A percentile compares a stretch with the other conserved stretches of the same genome.
Conservation (phyloP, 2,113 vertebrate species). For the Tretioscincus oriximinensis region DNA sequence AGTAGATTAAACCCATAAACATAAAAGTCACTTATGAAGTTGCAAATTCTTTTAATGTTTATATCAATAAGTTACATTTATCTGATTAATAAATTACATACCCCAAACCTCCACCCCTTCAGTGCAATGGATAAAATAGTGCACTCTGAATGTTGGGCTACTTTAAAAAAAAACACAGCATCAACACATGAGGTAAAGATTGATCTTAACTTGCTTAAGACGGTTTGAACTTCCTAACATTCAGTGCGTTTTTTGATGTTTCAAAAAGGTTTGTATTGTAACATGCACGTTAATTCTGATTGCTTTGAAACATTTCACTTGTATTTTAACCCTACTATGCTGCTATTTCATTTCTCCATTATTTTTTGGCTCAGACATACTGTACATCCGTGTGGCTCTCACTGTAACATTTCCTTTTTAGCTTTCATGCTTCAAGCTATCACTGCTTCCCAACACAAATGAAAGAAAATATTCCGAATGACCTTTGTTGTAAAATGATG, state of each 20-base stretch:
- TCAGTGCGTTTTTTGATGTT: background rate
- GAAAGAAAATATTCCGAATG: slow-evolving; percentile 1
- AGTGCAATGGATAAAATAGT: background rate
- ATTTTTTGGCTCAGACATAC: background rate
- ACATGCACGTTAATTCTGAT: background rate
- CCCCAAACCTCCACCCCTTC: no score
- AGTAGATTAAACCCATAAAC: no score
- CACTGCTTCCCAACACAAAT: background rate
- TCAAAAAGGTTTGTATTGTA: background rate
- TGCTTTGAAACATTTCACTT: background rate
- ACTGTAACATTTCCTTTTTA: background rate
- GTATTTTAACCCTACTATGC: background rate
- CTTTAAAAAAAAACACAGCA: background rate
- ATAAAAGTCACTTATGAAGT: no score
- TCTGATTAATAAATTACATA: no score
- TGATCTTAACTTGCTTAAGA: background rate
- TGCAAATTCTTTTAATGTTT: no score
- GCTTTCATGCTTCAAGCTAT: background rate
- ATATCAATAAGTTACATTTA: no score
- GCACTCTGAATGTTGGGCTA: background rate
- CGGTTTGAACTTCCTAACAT: background rate
- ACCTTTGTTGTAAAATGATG: background rate
- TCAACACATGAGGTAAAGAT: background rate
- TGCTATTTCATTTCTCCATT: background rate
- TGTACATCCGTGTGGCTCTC: background rate